Percentiles rank a stretch among this genome's conserved stretches.
These are phyloP conservation scores for Operophtera brumata DNA, from an alignment of 2,888 invertebrate genomes.

Conservation along the genomic window DNA sequence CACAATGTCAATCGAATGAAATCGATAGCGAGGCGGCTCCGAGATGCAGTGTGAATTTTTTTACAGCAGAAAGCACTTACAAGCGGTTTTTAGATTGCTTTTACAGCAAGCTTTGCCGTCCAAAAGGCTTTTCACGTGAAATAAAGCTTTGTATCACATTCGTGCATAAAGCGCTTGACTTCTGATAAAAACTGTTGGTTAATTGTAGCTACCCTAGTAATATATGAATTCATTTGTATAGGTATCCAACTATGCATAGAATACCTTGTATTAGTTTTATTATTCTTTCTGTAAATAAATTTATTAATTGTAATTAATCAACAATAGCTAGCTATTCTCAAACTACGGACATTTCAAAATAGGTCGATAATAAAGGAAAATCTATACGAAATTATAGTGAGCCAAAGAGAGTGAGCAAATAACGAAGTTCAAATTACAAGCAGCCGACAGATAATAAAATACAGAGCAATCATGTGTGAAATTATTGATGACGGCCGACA, in stretches of 20 bases:
- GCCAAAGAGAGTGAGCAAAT: constrained; percentile 1
- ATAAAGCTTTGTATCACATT: constrained; percentile 11
- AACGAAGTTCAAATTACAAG: neutral
- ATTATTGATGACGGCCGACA: constrained; percentile 9
- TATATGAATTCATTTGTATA: neutral
- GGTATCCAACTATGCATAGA: neutral
- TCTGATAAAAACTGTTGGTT: neutral
- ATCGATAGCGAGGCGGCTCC: constrained; percentile 27
- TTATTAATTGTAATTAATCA: too few species aligned
- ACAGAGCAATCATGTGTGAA: constrained; percentile 12
- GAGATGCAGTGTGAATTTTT: constrained; percentile 30
- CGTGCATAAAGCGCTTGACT: constrained; percentile 11
- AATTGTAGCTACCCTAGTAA: neutral
- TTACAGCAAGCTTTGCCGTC: constrained; percentile 13
- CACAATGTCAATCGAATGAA: constrained; percentile 31
- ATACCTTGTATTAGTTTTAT: too few species aligned
- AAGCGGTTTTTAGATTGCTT: constrained; percentile 23
- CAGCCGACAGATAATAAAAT: constrained; percentile 1
- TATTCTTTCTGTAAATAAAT: too few species aligned
- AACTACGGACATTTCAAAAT: neutral
- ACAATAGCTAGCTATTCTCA: neutral
- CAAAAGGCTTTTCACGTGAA: constrained; percentile 20
- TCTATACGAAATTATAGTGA: neutral
- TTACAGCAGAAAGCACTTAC: constrained; percentile 28
- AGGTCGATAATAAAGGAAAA: neutral